phyloP scores from a whole-genome alignment of 2,797 vertebrate genomes.

The Pteropus rufus region DNA sequence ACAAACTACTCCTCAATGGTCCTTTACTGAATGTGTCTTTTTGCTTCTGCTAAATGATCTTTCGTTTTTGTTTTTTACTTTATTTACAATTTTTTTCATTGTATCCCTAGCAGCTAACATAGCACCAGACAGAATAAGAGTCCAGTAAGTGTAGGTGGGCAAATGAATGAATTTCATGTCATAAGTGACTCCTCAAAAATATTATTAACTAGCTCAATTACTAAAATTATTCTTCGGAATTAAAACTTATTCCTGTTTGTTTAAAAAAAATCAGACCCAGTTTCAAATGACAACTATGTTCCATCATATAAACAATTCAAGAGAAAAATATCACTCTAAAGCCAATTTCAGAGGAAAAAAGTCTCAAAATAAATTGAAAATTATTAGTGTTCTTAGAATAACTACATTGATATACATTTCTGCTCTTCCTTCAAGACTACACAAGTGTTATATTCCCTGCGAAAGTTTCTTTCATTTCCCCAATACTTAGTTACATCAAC shows the following conservation, averaged over 20 bases:
- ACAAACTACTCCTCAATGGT: not conserved
- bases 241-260: not conserved
- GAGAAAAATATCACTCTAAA: not conserved
- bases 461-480: not conserved
- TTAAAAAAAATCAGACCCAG: not conserved
- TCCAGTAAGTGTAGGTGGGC: not conserved
- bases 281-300: not conserved
- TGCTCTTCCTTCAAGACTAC: not conserved
- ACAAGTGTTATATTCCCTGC: not conserved
- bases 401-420: not conserved
- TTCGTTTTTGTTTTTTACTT: not conserved
- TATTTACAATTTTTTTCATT: not conserved
- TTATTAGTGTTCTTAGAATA: not conserved
- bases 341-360: not conserved
- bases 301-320: not conserved
- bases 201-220: not conserved
- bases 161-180: not conserved
- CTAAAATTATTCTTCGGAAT: not conserved
- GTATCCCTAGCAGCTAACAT: not conserved
- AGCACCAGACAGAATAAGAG: not conserved
- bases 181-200: not conserved
- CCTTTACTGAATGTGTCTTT: not conserved
- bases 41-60: not conserved
- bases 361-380: not conserved
- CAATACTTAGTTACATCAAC: not conserved